These are phyloP conservation scores for Lordiphosa stackelbergi DNA, from an alignment of 1,140 invertebrate genomes.

Conservation along the genomic window DNA sequence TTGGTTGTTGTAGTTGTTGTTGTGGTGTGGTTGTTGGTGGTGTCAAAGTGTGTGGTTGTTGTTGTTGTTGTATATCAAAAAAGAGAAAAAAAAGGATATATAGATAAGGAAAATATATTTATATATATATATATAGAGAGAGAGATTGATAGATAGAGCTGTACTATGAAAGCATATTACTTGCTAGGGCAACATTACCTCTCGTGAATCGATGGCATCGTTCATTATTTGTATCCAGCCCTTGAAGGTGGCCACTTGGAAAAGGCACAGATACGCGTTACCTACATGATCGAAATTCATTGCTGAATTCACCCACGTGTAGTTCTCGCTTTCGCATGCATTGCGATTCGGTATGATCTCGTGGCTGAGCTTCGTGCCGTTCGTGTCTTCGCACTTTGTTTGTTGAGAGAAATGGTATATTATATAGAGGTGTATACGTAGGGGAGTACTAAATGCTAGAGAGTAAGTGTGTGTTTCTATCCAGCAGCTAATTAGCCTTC, in stretches of 20 bases:
- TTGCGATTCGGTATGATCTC: slow-evolving; percentile 91
- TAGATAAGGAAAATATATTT: slow-evolving; percentile 49
- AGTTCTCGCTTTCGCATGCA: slow-evolving; percentile 91
- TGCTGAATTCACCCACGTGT: slow-evolving; percentile 96
- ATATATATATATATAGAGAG: slow-evolving; percentile 1
- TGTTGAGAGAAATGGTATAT: slow-evolving; percentile 30
- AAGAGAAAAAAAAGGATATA: slow-evolving; percentile 59
- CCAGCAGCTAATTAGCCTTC: slow-evolving; percentile 68
- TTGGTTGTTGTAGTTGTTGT: slow-evolving; percentile 48
- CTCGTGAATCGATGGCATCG: slow-evolving; percentile 96
- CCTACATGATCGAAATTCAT: slow-evolving; percentile 99
- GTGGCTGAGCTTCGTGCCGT: slow-evolving; percentile 87
- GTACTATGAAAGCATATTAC: background rate
- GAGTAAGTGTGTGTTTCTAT: slow-evolving; percentile 27
- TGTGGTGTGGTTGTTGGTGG: slow-evolving; percentile 28
- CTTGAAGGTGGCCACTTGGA: slow-evolving; percentile 99
- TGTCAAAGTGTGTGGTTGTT: slow-evolving; percentile 4
- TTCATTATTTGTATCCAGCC: slow-evolving; percentile 98
- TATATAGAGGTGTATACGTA: background rate
- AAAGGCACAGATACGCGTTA: slow-evolving; percentile 97
- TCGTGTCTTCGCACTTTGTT: slow-evolving; percentile 88
- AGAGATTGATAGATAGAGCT: background rate
- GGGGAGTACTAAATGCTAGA: slow-evolving; percentile 24
- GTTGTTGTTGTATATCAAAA: slow-evolving; percentile 59
- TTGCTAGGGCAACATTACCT: slow-evolving; percentile 80